phyloP scores from a whole-genome alignment of 2,113 vertebrate species.

The Chinchilla lanigera region DNA sequence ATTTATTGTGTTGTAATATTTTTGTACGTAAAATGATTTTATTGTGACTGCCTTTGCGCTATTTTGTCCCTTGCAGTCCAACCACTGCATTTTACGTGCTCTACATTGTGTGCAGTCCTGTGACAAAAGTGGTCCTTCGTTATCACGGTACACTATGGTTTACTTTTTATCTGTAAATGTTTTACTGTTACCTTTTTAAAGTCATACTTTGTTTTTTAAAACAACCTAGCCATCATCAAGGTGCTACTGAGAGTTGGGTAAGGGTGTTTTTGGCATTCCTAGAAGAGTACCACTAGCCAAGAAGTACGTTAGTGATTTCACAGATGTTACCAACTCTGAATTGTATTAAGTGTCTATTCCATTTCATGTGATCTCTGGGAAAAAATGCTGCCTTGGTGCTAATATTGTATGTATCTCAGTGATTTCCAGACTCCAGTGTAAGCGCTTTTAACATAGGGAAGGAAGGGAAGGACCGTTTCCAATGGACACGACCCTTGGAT shows the following conservation, averaged over 20 bases:
- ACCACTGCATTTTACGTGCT: constrained; percentile 90
- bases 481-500: constrained; percentile 42
- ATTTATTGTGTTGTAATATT: constrained; percentile 94
- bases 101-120: constrained; percentile 90
- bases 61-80: constrained; percentile 84
- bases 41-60: constrained; percentile 87
- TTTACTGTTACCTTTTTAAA: constrained; percentile 78
- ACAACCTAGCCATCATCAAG: constrained; percentile 78
- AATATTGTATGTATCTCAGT: constrained; percentile 84
- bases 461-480: constrained; percentile 23
- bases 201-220: constrained; percentile 40
- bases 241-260: constrained; percentile 86
- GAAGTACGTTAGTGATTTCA: constrained; percentile 77
- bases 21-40: constrained; percentile 91
- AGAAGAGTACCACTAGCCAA: constrained; percentile 80
- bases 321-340: constrained; percentile 81
- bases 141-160: constrained; percentile 90
- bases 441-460: constrained; percentile 70
- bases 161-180: constrained; percentile 87
- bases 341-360: constrained; percentile 82
- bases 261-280: constrained; percentile 84
- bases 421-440: constrained; percentile 75
- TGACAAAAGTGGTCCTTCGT: constrained; percentile 87
- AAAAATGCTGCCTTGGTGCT: constrained; percentile 87
- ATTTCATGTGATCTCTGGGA: constrained; percentile 86